Evolutionary conservation across 2,113 vertebrate species (phyloP).

Genomic region (Misgurnus mizolepis): DNA sequence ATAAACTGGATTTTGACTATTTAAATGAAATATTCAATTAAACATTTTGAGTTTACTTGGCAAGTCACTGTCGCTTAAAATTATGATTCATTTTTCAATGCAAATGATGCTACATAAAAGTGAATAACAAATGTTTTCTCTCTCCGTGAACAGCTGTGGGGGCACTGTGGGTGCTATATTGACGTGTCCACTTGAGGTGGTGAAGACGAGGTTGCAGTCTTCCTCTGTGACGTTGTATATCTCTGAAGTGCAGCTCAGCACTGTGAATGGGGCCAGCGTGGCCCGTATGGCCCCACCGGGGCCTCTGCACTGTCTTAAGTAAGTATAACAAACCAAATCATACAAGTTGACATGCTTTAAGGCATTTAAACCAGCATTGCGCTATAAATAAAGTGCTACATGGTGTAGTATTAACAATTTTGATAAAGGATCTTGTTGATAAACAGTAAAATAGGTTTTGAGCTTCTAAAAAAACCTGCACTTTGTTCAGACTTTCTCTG

Average conservation of each 20-base stretch:
- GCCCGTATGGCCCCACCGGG: constrained; percentile 89
- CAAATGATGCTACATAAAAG: neutral
- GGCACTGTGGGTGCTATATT: constrained; percentile 97
- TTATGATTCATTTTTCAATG: neutral
- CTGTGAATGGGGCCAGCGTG: constrained; percentile 87
- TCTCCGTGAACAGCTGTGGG: constrained; percentile 81
- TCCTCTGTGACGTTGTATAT: constrained; percentile 92
- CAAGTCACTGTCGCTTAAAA: neutral
- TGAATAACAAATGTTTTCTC: neutral
- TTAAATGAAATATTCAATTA: no score
- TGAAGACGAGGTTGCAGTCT: constrained; percentile 96
- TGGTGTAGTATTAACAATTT: no score
- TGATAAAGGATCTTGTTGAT: neutral
- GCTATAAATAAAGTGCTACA: no score
- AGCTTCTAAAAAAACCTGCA: neutral
- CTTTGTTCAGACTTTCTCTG: neutral
- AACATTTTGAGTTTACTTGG: no score
- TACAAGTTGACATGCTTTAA: neutral
- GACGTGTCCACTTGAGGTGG: constrained; percentile 98
- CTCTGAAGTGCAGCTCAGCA: constrained; percentile 92
- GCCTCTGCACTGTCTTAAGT: constrained; percentile 96
- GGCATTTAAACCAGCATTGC: neutral
- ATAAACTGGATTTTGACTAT: no score
- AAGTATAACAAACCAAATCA: constrained; percentile 58
- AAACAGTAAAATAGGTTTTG: neutral